These are phyloP conservation scores for Caenorhabditis sp. DNA, from an alignment of 2,888 invertebrate genomes.

Conservation along the genomic window DNA sequence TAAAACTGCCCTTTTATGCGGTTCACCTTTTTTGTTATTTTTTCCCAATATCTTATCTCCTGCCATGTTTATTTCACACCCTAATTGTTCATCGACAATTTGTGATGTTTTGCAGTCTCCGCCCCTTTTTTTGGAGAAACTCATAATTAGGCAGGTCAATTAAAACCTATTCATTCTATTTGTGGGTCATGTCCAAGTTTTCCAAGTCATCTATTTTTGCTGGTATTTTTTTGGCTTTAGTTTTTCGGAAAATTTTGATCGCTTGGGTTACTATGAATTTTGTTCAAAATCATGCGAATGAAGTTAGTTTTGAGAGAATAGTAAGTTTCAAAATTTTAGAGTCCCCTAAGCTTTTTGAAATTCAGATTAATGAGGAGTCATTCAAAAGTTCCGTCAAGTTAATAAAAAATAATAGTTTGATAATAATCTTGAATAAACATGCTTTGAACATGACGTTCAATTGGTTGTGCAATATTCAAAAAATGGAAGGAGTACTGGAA, in stretches of 20 bases:
- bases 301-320: slow-evolving; percentile 54
- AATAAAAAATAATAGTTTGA: slow-evolving; percentile 11
- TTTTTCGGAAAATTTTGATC: slow-evolving; percentile 57
- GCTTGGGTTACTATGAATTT: slow-evolving; percentile 58
- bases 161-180: neutral
- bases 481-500: slow-evolving; percentile 60
- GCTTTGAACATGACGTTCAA: slow-evolving; percentile 69
- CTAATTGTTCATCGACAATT: neutral
- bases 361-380: slow-evolving; percentile 12
- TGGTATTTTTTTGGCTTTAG: slow-evolving; percentile 29
- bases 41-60: neutral
- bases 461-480: slow-evolving; percentile 67
- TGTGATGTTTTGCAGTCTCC: neutral
- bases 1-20: too few species aligned
- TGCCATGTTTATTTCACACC: slow-evolving; percentile 1
- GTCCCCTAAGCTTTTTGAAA: neutral
- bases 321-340: slow-evolving; percentile 26
- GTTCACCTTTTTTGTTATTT: too few species aligned
- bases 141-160: neutral
- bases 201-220: neutral
- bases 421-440: slow-evolving; percentile 64
- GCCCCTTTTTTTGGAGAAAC: neutral
- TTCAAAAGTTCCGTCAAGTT: neutral
- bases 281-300: slow-evolving; percentile 46
- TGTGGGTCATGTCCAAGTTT: neutral